phyloP scores from a whole-genome alignment of 2,113 vertebrate genomes.

The Oncorhynchus gorbuscha region DNA sequence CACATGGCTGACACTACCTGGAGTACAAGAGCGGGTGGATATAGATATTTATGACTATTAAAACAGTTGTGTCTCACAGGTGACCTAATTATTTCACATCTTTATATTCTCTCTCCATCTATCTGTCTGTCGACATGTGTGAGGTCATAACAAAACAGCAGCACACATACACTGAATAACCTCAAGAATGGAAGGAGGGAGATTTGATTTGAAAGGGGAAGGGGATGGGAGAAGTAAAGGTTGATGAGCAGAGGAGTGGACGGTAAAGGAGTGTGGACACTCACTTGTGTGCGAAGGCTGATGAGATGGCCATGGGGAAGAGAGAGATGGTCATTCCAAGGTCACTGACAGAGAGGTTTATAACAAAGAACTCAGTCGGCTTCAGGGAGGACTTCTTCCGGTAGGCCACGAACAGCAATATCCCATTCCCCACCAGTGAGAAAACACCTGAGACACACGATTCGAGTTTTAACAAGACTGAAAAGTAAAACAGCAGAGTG shows the following conservation, averaged over 20 bases:
- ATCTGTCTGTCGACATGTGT: no score
- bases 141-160: no score
- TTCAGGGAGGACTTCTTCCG: constrained; percentile 81
- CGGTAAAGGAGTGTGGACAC: background rate
- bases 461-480: background rate
- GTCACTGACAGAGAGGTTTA: constrained; percentile 85
- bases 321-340: constrained; percentile 79
- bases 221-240: background rate
- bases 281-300: constrained; percentile 82
- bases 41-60: background rate
- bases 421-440: constrained; percentile 78
- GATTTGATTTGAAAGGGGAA: background rate
- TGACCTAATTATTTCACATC: no score
- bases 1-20: no score
- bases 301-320: constrained; percentile 80
- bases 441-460: constrained; percentile 59
- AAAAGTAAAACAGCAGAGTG: background rate
- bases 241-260: background rate
- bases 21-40: background rate
- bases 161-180: no score
- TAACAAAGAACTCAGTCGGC: constrained; percentile 83
- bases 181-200: background rate
- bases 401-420: constrained; percentile 83
- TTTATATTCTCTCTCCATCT: no score
- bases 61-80: no score